A percentile compares a stretch with the other conserved stretches of the same genome.
phyloP scores from a whole-genome alignment of 2,888 invertebrate genomes.

The Panzeria rudis region DNA sequence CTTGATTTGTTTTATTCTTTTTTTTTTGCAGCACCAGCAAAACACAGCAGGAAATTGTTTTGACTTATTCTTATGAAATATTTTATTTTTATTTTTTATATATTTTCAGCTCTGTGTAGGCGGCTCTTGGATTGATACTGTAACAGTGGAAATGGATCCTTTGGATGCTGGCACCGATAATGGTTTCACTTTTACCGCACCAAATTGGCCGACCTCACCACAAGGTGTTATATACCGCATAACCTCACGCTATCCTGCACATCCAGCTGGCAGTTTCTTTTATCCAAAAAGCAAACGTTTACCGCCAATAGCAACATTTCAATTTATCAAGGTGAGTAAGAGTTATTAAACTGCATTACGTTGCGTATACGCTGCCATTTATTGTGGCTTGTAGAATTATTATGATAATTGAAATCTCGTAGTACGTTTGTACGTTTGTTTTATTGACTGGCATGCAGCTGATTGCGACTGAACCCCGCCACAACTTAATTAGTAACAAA shows the following conservation, averaged over 20 bases:
- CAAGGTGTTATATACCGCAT: constrained; percentile 94
- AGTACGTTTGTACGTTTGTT: background rate
- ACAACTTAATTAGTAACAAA: constrained; percentile 65
- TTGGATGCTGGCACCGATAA: constrained; percentile 97
- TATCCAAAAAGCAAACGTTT: constrained; percentile 94
- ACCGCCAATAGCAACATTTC: constrained; percentile 95
- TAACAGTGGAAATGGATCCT: constrained; percentile 95
- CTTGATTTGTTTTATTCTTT: background rate
- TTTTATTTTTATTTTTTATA: constrained; percentile 26
- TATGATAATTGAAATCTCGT: constrained; percentile 14
- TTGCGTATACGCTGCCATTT: background rate
- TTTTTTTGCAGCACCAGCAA: background rate
- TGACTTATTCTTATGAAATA: background rate
- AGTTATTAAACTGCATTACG: constrained; percentile 29
- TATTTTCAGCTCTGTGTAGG: constrained; percentile 91
- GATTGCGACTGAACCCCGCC: constrained; percentile 8
- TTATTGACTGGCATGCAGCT: constrained; percentile 2
- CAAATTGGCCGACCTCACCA: constrained; percentile 96
- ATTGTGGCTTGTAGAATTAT: background rate
- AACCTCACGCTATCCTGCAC: constrained; percentile 94
- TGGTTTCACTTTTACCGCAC: constrained; percentile 98
- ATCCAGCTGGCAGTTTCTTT: constrained; percentile 97
- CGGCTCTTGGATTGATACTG: constrained; percentile 95
- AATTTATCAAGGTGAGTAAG: constrained; percentile 92
- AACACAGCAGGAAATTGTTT: background rate